Conservation (phyloP, 2,113 vertebrate genomes). For the Gambusia holbrooki region DNA sequence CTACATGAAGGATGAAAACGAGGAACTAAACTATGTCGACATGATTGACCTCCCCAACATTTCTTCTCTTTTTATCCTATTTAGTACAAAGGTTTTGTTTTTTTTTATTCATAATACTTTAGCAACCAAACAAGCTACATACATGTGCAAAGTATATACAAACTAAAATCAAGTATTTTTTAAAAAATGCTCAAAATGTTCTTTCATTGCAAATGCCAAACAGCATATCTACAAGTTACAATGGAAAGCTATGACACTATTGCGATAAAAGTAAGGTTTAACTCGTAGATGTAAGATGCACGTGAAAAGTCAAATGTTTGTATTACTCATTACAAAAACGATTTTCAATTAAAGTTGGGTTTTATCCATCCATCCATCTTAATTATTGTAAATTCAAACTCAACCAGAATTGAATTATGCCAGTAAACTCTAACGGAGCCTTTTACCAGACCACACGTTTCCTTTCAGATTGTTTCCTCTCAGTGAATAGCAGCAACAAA, state of each 20-base stretch:
- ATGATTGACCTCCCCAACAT: too few species aligned
- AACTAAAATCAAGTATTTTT: too few species aligned
- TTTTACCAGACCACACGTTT: constrained; percentile 40
- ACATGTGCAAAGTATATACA: neutral
- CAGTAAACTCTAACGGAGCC: constrained; percentile 1
- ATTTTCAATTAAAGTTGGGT: too few species aligned
- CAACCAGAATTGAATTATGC: constrained; percentile 18
- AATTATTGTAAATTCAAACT: too few species aligned
- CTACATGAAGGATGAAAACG: neutral
- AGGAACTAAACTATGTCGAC: neutral
- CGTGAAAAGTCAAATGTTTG: neutral
- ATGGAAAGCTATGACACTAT: neutral
- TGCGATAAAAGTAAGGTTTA: neutral
- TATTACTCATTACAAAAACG: neutral
- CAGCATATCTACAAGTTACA: too few species aligned
- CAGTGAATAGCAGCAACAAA: constrained; percentile 42
- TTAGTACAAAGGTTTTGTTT: too few species aligned
- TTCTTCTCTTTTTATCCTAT: neutral
- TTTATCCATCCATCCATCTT: too few species aligned
- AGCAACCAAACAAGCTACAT: neutral
- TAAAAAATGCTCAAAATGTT: too few species aligned
- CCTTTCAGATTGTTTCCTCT: constrained; percentile 50
- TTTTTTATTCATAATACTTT: too few species aligned
- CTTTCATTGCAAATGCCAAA: too few species aligned
- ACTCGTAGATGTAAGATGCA: too few species aligned